Conservation (phyloP, 2,888 invertebrate genomes). For the Papilio elwesi region DNA sequence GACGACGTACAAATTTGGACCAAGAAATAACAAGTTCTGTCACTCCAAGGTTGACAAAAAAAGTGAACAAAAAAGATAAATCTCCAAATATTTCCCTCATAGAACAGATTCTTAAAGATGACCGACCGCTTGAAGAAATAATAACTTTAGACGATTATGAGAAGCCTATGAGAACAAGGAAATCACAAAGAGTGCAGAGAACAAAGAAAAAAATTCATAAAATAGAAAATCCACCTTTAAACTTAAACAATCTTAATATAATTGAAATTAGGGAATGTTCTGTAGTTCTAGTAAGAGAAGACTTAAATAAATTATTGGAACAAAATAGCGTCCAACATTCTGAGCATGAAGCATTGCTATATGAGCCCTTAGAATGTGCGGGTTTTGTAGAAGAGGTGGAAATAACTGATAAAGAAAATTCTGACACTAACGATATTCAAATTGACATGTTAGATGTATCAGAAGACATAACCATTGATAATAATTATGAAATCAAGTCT, state of each 20-base stretch:
- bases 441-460: slow-evolving; percentile 80
- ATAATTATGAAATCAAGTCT: slow-evolving; percentile 64
- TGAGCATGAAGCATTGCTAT: slow-evolving; percentile 24
- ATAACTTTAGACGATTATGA: slow-evolving; percentile 74
- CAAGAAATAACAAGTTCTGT: slow-evolving; percentile 55
- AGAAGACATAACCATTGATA: slow-evolving; percentile 76
- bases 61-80: slow-evolving; percentile 56
- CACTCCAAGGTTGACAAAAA: slow-evolving; percentile 55
- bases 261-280: slow-evolving; percentile 64
- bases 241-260: slow-evolving; percentile 37
- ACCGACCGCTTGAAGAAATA: slow-evolving; percentile 74
- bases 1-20: slow-evolving; percentile 53
- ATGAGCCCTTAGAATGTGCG: slow-evolving; percentile 39
- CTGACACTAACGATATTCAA: slow-evolving; percentile 63
- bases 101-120: slow-evolving; percentile 75
- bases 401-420: slow-evolving; percentile 46
- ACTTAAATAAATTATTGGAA: slow-evolving; percentile 57
- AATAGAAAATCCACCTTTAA: slow-evolving; percentile 48
- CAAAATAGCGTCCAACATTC: slow-evolving; percentile 11
- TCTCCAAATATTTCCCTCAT: slow-evolving; percentile 74
- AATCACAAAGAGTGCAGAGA: slow-evolving; percentile 49
- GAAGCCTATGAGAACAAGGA: slow-evolving; percentile 51
- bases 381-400: slow-evolving; percentile 47
- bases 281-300: slow-evolving; percentile 60
- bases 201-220: slow-evolving; percentile 51